These are phyloP conservation scores for Diplolepis rosae DNA, from an alignment of 2,888 invertebrate species.

Conservation along the genomic window DNA sequence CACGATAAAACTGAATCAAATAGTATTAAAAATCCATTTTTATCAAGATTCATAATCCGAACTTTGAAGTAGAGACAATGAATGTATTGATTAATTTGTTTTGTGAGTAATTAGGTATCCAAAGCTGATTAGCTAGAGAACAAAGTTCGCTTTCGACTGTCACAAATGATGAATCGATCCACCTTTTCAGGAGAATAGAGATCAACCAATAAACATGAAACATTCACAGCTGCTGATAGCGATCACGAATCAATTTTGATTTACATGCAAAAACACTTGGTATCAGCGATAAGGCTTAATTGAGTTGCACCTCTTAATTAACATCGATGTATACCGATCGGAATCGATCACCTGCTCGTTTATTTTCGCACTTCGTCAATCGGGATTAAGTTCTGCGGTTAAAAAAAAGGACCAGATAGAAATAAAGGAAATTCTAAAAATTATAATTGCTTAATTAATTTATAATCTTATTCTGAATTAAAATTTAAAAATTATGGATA, in stretches of 20 bases:
- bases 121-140: background rate
- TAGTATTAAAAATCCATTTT: too few relatives aligned
- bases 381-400: background rate
- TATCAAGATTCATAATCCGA: too few relatives aligned
- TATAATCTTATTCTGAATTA: too few relatives aligned
- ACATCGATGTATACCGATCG: slow-evolving; percentile 46
- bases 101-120: background rate
- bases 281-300: slow-evolving; percentile 61
- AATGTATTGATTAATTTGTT: background rate
- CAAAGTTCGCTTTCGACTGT: slow-evolving; percentile 18
- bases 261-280: slow-evolving; percentile 66
- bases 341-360: slow-evolving; percentile 38
- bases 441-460: too few relatives aligned
- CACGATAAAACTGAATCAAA: background rate
- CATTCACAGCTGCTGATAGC: background rate
- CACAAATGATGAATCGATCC: slow-evolving; percentile 5
- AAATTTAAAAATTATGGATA: too few relatives aligned
- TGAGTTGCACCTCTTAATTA: slow-evolving; percentile 65
- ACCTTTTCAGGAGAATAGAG: slow-evolving; percentile 21
- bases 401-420: too few relatives aligned
- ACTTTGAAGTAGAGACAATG: background rate
- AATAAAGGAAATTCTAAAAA: too few relatives aligned
- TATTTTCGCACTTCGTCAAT: slow-evolving; percentile 48
- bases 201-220: slow-evolving; percentile 14
- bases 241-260: slow-evolving; percentile 51